Percentiles rank a stretch among this genome's conserved stretches.
phyloP scores from a whole-genome alignment of 35 echinoderm and acorn worm genomes.

The Patiria miniata region DNA sequence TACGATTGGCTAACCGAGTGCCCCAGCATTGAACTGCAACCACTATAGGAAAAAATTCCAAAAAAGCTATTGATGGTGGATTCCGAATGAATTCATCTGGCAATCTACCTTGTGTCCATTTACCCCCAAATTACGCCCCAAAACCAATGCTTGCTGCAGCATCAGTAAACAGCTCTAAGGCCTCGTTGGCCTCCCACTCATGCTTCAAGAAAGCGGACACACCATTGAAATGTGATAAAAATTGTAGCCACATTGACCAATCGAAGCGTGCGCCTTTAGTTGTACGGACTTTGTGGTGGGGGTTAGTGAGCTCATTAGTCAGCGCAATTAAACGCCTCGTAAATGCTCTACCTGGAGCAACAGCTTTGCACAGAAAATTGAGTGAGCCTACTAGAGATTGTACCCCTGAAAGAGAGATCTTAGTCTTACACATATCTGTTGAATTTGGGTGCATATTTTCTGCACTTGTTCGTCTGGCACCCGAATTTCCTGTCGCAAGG shows the following conservation, averaged over 20 bases:
- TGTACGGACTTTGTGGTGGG: background rate
- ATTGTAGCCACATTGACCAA: background rate
- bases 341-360: slow-evolving; percentile 8
- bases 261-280: background rate
- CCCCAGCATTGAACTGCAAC: slow-evolving; percentile 29
- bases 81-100: background rate
- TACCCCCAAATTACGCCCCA: slow-evolving; percentile 24
- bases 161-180: slow-evolving; percentile 22
- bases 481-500: background rate
- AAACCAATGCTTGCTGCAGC: slow-evolving; percentile 35
- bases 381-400: background rate
- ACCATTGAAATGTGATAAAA: background rate
- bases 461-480: background rate
- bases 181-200: background rate
- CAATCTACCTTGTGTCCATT: slow-evolving; percentile 37
- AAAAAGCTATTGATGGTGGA: slow-evolving; percentile 13
- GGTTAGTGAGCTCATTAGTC: background rate
- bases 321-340: slow-evolving; percentile 7
- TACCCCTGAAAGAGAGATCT: too few relatives aligned
- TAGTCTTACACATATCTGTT: too few relatives aligned
- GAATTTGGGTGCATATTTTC: background rate
- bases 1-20: background rate
- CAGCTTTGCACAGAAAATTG: background rate
- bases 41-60: slow-evolving; percentile 38
- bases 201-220: background rate